These are phyloP conservation scores for Macaria liturata DNA, from an alignment of 2,888 invertebrate genomes.

Conservation along the genomic window DNA sequence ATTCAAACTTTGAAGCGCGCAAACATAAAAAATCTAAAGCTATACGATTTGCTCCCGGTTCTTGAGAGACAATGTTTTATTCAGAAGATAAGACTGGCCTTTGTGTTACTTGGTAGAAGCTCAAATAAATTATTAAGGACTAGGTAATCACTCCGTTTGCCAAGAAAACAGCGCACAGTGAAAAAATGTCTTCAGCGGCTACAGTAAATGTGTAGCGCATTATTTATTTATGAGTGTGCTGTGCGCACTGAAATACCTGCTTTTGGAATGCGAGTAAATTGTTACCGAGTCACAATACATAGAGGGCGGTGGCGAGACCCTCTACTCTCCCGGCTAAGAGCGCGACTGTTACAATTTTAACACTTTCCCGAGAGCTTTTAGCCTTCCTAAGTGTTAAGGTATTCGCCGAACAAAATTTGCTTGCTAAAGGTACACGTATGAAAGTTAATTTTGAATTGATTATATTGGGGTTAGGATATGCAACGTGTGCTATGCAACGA, in stretches of 20 bases:
- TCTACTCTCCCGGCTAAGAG: constrained; percentile 30
- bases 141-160: constrained; percentile 71
- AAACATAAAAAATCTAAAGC: constrained; percentile 49
- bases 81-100: constrained; percentile 70
- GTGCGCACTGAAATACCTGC: constrained; percentile 42
- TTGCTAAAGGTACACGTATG: neutral
- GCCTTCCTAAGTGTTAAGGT: constrained; percentile 23
- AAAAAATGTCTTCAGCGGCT: constrained; percentile 58
- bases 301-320: constrained; percentile 34
- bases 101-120: constrained; percentile 68
- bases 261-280: constrained; percentile 32
- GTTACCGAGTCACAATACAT: constrained; percentile 31
- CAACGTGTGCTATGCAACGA: too few species aligned
- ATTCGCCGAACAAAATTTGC: too few species aligned
- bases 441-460: neutral
- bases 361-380: constrained; percentile 48
- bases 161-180: constrained; percentile 58
- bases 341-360: constrained; percentile 47
- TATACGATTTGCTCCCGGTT: constrained; percentile 54
- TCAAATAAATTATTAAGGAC: constrained; percentile 72
- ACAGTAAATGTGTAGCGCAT: constrained; percentile 50
- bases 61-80: constrained; percentile 69
- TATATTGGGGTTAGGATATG: too few species aligned
- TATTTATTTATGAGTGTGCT: constrained; percentile 47
- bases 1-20: constrained; percentile 34